Evolutionary conservation across 2,888 invertebrate genomes (phyloP).

Genomic region (Acleris cristana): DNA sequence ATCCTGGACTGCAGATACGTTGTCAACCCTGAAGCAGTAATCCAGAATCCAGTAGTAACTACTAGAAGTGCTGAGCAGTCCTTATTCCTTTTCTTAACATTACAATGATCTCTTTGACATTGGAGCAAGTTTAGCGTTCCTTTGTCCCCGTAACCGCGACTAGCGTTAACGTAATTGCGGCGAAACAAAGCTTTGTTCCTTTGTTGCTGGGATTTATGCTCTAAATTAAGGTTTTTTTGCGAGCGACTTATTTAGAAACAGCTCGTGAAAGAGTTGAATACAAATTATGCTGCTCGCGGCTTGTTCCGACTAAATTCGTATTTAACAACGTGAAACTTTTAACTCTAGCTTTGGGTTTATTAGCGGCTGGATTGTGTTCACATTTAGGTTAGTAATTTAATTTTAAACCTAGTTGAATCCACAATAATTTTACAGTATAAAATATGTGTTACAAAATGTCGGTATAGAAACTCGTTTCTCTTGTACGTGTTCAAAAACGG

Average conservation of each 20-base stretch:
- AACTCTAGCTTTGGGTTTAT: too few species aligned
- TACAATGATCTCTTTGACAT: neutral
- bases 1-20: too few species aligned
- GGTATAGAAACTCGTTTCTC: too few species aligned
- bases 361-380: neutral
- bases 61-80: too few species aligned
- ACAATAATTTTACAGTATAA: too few species aligned
- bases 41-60: too few species aligned
- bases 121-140: neutral
- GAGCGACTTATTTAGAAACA: conserved; percentile 24
- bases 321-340: too few species aligned
- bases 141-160: conserved; percentile 8
- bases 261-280: conserved; percentile 4
- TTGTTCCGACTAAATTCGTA: neutral
- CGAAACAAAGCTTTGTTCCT: conserved; percentile 24
- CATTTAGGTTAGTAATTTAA: neutral
- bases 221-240: conserved; percentile 30
- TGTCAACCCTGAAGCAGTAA: too few species aligned
- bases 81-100: too few species aligned
- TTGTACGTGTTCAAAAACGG: too few species aligned
- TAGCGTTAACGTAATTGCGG: conserved; percentile 7
- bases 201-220: conserved; percentile 30
- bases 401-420: too few species aligned
- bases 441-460: too few species aligned
- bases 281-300: neutral